These are phyloP conservation scores for Lophochroa leadbeateri DNA, from an alignment of 2,113 vertebrate species.

Conservation along the genomic window DNA sequence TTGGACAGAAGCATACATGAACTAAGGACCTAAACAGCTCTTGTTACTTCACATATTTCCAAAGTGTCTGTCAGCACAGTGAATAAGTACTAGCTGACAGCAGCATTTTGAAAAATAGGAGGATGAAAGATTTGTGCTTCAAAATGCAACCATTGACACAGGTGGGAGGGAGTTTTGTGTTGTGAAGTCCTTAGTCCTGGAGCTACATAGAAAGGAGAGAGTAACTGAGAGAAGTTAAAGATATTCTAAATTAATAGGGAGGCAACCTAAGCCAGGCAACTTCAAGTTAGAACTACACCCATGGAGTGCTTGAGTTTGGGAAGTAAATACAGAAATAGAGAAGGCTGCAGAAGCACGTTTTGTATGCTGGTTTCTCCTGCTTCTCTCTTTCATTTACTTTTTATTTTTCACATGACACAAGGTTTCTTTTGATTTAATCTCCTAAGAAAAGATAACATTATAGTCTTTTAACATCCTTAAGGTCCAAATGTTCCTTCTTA, in stretches of 20 bases:
- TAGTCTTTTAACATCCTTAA: background rate
- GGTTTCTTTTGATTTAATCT: background rate
- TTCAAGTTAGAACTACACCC: background rate
- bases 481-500: background rate
- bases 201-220: background rate
- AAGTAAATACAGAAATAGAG: background rate
- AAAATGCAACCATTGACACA: background rate
- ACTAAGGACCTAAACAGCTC: background rate
- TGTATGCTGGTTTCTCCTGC: background rate
- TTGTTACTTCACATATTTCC: background rate
- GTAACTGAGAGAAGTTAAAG: background rate
- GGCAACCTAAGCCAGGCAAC: background rate
- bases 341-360: background rate
- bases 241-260: background rate
- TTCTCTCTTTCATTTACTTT: background rate
- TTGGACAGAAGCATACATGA: background rate
- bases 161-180: background rate
- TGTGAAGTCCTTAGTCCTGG: background rate
- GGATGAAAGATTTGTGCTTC: background rate
- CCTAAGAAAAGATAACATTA: background rate
- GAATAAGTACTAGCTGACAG: background rate
- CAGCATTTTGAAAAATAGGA: background rate
- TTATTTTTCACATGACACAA: background rate
- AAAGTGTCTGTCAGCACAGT: background rate
- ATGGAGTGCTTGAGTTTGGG: background rate